A percentile compares a stretch with the other conserved stretches of the same genome.
Conservation (phyloP, 2,888 invertebrate genomes). For the Spilosoma lubricipeda region DNA sequence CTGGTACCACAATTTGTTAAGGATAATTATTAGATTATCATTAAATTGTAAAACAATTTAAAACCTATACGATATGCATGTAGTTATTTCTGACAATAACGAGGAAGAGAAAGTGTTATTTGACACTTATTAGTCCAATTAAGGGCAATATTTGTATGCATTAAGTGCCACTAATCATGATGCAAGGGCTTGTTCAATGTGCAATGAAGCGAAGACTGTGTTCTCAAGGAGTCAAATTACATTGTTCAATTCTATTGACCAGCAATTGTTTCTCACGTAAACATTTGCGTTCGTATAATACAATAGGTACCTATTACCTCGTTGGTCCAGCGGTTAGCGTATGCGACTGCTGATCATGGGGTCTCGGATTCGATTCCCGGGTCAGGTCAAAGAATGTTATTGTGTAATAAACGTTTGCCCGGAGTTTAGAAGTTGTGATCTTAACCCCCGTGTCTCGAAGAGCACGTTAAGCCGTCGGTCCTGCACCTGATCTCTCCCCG, state of each 20-base stretch:
- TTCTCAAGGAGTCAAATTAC: constrained; percentile 5
- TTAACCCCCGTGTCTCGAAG: too few species aligned
- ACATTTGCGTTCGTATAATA: background rate
- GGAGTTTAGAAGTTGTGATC: too few species aligned
- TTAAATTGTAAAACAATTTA: background rate
- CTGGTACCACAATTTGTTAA: too few species aligned
- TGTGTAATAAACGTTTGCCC: too few species aligned
- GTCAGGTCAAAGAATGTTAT: too few species aligned
- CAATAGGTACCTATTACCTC: background rate
- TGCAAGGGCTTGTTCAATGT: constrained; percentile 19
- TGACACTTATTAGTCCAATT: constrained; percentile 64
- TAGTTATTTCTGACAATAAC: constrained; percentile 44
- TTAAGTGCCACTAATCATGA: constrained; percentile 55
- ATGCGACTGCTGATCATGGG: too few species aligned
- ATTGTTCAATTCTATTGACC: background rate
- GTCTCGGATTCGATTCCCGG: too few species aligned
- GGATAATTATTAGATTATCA: background rate
- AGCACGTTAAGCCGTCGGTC: too few species aligned
- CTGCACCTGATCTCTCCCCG: too few species aligned
- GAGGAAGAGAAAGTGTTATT: constrained; percentile 65
- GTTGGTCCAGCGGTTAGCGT: too few species aligned
- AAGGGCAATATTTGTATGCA: constrained; percentile 59
- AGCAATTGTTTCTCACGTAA: background rate
- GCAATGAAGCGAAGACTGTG: background rate
- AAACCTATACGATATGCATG: background rate